Evolutionary conservation across 2,797 vertebrate genomes (phyloP), one percentile per base, ranked within the genome.

Genomic region (Agapornis canus): DNA sequence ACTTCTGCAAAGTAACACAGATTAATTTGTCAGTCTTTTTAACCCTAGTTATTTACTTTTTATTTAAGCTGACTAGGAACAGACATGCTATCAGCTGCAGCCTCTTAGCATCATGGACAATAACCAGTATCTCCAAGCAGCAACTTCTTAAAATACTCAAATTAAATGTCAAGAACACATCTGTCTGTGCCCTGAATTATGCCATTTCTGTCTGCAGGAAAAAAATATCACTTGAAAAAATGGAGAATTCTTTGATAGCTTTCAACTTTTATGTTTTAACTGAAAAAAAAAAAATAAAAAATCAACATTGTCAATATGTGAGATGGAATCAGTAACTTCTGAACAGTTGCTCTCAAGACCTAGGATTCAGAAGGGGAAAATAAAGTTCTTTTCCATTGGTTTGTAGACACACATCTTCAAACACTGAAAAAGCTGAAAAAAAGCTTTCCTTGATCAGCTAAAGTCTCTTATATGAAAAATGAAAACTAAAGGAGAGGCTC

Each of bases 141-240:
- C 25, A 91, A 76, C 61, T 88, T 92, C 76, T 78, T 91, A 75
- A 90, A 94, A 78, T 78, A 81, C 42, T 75, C 52, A 64, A 85
- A 78, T 75, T 54, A 81, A 78, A 90, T 66, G 65, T 73, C 87
- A 88, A 78, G 69, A 93, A 89, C 56, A 77, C 60, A 85, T 60
- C 21, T 92, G 75, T 18, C 25, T 72, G n/a, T 61, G 26, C 31
- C 65, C 86, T 80, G 51, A 88, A 77, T 86, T n/a, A 87, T 2
- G 75, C 9, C 15, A 32, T 35, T 85, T 83, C 47, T 77, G 43
- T 40, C 37, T 73, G 31, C 21, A 92, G 51, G 45, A 45, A 76
- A 72, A 79, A 88, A 61, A 42, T 1, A 8, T 8, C 52, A 60
- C 40, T 23, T 56, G 35, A 47, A 42, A 86, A 76, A 90, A 78